Conservation (phyloP, 2,888 invertebrate genomes). For the Ormyrus nitidulus region DNA sequence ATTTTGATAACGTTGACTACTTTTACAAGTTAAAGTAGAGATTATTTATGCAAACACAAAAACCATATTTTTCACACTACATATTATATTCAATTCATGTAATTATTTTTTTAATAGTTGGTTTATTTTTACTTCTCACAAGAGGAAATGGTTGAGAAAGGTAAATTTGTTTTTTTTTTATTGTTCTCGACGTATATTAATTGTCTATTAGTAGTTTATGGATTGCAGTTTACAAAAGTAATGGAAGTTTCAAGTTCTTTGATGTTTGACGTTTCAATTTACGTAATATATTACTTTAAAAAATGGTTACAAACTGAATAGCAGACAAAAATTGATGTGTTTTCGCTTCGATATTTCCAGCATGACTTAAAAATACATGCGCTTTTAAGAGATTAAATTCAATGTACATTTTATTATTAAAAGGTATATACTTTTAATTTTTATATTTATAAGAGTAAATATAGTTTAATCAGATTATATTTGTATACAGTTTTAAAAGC, state of each 20-base stretch:
- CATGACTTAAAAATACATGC: conserved; percentile 32
- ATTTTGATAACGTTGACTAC: too few relatives aligned
- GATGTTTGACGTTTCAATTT: conserved; percentile 42
- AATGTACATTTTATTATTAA: neutral
- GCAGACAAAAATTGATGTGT: conserved; percentile 47
- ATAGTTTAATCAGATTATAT: too few relatives aligned
- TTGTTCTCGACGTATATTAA: conserved; percentile 22
- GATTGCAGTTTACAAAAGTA: neutral
- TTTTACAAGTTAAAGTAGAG: too few relatives aligned
- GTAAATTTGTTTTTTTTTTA: conserved; percentile 19
- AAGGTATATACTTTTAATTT: conserved; percentile 6
- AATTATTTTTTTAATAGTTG: too few relatives aligned
- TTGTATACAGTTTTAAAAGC: too few relatives aligned
- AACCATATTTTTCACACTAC: too few relatives aligned
- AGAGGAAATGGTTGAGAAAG: neutral
- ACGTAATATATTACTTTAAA: conserved; percentile 30
- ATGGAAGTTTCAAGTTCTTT: conserved; percentile 34
- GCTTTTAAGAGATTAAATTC: conserved; percentile 34
- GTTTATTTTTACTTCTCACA: too few relatives aligned
- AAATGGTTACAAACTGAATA: conserved; percentile 30
- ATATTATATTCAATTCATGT: too few relatives aligned
- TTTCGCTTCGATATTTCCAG: conserved; percentile 23
- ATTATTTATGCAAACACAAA: too few relatives aligned
- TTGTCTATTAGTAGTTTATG: conserved; percentile 13
- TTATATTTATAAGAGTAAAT: neutral